These are phyloP conservation scores for Podarcis raffonei DNA, from an alignment of 2,113 vertebrate genomes.

Conservation along the genomic window DNA sequence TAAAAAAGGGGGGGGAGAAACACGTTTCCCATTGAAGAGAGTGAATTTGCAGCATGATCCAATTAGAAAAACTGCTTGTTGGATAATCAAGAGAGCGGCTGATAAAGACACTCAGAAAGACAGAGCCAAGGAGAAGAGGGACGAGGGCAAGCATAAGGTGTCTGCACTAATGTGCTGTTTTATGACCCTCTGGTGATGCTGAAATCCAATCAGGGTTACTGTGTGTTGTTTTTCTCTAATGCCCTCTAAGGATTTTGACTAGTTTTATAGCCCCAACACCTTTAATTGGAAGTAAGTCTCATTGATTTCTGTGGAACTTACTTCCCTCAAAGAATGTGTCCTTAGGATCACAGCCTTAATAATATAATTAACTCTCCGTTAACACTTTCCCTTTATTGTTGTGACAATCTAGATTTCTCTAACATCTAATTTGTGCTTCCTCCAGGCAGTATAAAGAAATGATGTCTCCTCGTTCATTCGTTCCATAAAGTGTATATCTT, in stretches of 20 bases:
- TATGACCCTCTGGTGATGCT: constrained; percentile 33
- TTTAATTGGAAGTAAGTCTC: constrained; percentile 37
- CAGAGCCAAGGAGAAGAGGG: not conserved
- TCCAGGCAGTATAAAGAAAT: constrained; percentile 8
- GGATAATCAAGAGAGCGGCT: constrained; percentile 24
- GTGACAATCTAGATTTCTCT: constrained; percentile 28
- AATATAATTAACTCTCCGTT: constrained; percentile 46
- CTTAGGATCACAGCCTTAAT: constrained; percentile 31
- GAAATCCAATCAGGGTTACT: constrained; percentile 54
- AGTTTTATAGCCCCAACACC: constrained; percentile 42
- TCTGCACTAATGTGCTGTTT: constrained; percentile 62
- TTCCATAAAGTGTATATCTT: not conserved
- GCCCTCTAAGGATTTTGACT: constrained; percentile 48
- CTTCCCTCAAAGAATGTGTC: not conserved
- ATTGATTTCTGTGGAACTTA: constrained; percentile 16
- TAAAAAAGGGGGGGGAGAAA: not conserved
- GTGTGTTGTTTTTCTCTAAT: constrained; percentile 42
- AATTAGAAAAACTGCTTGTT: not conserved
- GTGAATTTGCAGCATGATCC: not conserved
- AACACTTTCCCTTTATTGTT: constrained; percentile 52
- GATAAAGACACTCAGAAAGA: constrained; percentile 18
- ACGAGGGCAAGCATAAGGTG: constrained; percentile 23
- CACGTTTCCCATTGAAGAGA: not conserved
- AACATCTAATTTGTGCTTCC: constrained; percentile 31
- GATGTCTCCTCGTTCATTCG: not conserved